Conservation (phyloP, 2,113 vertebrate genomes). For the Protobothrops mucrosquamatus region DNA sequence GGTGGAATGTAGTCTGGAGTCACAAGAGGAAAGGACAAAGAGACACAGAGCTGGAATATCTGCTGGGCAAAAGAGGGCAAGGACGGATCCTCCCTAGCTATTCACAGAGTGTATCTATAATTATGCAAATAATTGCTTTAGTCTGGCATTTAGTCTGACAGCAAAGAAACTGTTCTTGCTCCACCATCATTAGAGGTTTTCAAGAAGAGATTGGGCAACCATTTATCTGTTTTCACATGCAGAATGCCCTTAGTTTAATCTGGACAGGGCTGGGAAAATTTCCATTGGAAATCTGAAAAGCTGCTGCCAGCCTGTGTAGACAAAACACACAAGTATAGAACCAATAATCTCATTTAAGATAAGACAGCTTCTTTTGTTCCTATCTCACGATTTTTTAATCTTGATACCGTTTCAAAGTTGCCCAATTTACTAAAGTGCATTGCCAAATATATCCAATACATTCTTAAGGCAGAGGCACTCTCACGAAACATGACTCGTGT, state of each 20-base stretch:
- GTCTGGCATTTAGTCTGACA: background rate
- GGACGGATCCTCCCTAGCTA: background rate
- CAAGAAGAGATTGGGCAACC: background rate
- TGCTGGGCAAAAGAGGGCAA: background rate
- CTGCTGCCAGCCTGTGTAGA: background rate
- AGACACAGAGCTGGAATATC: background rate
- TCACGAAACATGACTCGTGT: background rate
- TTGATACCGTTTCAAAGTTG: background rate
- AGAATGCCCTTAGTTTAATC: background rate
- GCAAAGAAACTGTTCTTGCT: background rate
- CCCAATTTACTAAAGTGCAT: background rate
- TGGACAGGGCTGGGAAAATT: background rate
- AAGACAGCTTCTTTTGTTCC: background rate
- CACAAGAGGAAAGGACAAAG: background rate
- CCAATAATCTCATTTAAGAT: background rate
- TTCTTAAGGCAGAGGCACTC: background rate
- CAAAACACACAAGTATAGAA: background rate
- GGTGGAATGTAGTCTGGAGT: background rate
- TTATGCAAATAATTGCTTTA: background rate
- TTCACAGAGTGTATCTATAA: background rate
- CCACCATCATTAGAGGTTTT: background rate
- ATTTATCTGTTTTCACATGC: background rate
- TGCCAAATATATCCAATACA: background rate
- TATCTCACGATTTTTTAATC: background rate
- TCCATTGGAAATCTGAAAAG: background rate